Evolutionary conservation across 2,888 invertebrate genomes (phyloP).

Genomic region (Cheiracanthium punctorium): DNA sequence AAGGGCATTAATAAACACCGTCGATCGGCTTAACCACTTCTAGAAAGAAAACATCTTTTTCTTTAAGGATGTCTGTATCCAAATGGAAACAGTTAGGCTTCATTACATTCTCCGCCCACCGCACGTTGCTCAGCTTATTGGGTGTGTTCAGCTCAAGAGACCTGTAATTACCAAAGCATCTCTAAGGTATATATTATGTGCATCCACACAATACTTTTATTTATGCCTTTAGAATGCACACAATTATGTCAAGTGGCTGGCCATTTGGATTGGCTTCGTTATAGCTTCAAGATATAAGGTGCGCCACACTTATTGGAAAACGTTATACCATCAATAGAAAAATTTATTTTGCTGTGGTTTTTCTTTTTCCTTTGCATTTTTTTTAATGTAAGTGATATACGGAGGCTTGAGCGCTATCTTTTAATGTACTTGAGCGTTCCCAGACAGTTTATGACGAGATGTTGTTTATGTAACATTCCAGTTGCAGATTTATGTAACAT

Average conservation of each 20-base stretch:
- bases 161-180: slow-evolving; percentile 46
- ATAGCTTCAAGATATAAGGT: slow-evolving; percentile 45
- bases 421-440: too few species aligned
- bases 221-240: slow-evolving; percentile 33
- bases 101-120: slow-evolving; percentile 49
- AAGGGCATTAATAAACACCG: slow-evolving; percentile 29
- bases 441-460: too few species aligned
- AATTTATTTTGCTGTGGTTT: background rate
- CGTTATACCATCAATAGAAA: background rate
- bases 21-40: slow-evolving; percentile 28
- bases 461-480: too few species aligned
- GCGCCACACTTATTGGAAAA: slow-evolving; percentile 51
- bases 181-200: slow-evolving; percentile 59
- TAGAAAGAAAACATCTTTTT: slow-evolving; percentile 17
- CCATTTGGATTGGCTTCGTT: slow-evolving; percentile 36
- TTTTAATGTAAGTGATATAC: too few species aligned
- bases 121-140: slow-evolving; percentile 47
- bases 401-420: too few species aligned
- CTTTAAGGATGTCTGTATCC: slow-evolving; percentile 35
- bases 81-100: slow-evolving; percentile 51
- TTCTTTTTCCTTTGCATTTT: background rate
- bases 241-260: slow-evolving; percentile 53
- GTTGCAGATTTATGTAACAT: too few species aligned
- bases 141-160: slow-evolving; percentile 45
- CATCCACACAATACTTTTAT: slow-evolving; percentile 53